Percentiles rank a stretch among this genome's conserved stretches.
Evolutionary conservation across 1,140 invertebrate species (phyloP).

Genomic region (Theocolax elegans): DNA sequence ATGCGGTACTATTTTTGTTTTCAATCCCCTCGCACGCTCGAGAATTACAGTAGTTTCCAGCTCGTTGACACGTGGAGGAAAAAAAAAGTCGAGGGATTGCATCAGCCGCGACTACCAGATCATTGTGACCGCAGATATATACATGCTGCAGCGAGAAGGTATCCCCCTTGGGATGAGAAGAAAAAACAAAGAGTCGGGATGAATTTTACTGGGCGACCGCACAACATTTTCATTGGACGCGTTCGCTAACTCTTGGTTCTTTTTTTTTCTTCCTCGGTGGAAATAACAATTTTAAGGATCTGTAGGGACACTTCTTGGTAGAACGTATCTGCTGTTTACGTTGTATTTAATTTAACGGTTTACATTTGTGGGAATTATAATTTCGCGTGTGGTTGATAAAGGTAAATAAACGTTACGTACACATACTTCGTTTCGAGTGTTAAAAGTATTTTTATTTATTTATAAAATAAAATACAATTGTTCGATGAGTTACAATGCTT

Average conservation of each 20-base stretch:
- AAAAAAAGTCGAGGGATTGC: neutral
- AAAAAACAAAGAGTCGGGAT: neutral
- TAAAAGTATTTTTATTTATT: no score
- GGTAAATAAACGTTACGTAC: no score
- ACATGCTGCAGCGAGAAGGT: neutral
- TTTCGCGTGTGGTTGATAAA: no score
- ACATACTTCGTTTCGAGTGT: no score
- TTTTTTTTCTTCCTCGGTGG: slow-evolving; percentile 76
- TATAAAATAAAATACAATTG: no score
- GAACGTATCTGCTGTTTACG: no score
- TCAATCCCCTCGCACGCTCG: neutral
- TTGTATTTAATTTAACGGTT: no score
- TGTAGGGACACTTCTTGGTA: no score
- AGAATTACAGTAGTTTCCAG: slow-evolving; percentile 23
- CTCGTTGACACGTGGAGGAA: slow-evolving; percentile 33
- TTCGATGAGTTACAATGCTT: no score
- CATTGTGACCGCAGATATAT: neutral
- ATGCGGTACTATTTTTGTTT: slow-evolving; percentile 10
- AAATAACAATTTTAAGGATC: slow-evolving; percentile 69
- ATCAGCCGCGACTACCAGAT: neutral
- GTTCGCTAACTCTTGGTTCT: neutral
- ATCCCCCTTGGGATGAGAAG: neutral
- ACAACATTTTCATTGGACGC: slow-evolving; percentile 28
- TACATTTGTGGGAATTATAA: no score
- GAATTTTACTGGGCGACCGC: neutral